Conservation (phyloP, 1,140 invertebrate species). For the Aculops lycopersici region DNA sequence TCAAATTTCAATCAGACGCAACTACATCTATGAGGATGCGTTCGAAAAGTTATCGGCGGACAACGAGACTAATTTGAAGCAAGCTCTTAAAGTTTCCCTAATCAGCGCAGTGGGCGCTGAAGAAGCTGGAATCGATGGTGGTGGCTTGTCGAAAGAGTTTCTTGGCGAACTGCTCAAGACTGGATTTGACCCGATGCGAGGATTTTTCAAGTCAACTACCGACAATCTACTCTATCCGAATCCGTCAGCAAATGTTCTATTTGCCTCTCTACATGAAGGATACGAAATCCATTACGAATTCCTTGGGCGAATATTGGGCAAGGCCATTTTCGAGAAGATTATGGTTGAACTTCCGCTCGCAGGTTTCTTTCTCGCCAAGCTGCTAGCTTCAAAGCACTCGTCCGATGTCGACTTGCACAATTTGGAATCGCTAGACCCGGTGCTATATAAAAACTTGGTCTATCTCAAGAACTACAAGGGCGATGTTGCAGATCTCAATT, state of each 20-base stretch:
- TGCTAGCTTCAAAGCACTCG: conserved; percentile 37
- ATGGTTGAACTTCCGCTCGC: conserved; percentile 71
- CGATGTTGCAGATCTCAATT: conserved; percentile 21
- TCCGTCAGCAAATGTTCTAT: conserved; percentile 46
- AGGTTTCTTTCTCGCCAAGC: conserved; percentile 60
- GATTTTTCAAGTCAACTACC: conserved; percentile 61
- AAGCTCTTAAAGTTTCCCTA: conserved; percentile 33
- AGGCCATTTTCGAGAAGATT: conserved; percentile 77
- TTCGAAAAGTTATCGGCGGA: conserved; percentile 65
- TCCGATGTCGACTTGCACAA: conserved; percentile 54
- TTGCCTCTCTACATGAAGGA: conserved; percentile 28
- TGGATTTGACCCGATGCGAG: conserved; percentile 79
- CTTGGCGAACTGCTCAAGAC: conserved; percentile 63
- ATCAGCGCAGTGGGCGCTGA: conserved; percentile 58
- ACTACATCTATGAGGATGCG: conserved; percentile 84
- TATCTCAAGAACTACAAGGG: conserved; percentile 32
- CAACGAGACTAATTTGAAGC: conserved; percentile 25
- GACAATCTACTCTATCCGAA: conserved; percentile 85
- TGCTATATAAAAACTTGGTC: conserved; percentile 33
- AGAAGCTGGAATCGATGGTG: conserved; percentile 83
- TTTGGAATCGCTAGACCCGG: conserved; percentile 22
- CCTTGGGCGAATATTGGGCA: conserved; percentile 70
- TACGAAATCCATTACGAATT: conserved; percentile 75
- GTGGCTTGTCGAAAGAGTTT: conserved; percentile 60
- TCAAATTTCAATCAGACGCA: conserved; percentile 43